A percentile compares a stretch with the other conserved stretches of the same genome.
Evolutionary conservation across 2,888 invertebrate species (phyloP).

Genomic region (Drosophila siamana): DNA sequence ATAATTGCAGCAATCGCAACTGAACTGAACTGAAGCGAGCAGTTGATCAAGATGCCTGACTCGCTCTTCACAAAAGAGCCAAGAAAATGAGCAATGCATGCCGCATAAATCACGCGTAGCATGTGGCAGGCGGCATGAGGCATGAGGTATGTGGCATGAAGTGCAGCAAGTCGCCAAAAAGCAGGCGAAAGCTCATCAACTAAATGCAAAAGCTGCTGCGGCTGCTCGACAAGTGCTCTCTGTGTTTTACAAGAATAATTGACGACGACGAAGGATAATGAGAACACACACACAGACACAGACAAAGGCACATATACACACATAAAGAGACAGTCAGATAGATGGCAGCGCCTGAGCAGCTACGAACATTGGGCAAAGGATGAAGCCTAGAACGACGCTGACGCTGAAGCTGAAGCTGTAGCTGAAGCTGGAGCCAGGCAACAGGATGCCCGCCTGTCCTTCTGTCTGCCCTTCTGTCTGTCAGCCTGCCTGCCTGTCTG

Average conservation of each 20-base stretch:
- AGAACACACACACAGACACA: slow-evolving; percentile 43
- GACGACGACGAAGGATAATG: slow-evolving; percentile 77
- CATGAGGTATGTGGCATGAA: neutral
- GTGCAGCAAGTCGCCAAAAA: slow-evolving; percentile 31
- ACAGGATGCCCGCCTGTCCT: slow-evolving; percentile 29
- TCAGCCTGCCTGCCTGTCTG: slow-evolving; percentile 38
- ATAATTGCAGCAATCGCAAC: slow-evolving; percentile 55
- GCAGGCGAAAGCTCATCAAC: slow-evolving; percentile 66
- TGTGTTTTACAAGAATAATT: slow-evolving; percentile 75
- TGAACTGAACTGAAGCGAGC: slow-evolving; percentile 16
- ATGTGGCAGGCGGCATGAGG: neutral
- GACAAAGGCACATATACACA: slow-evolving; percentile 8
- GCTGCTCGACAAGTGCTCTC: slow-evolving; percentile 55
- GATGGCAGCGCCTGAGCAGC: slow-evolving; percentile 30
- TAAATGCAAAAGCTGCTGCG: slow-evolving; percentile 66
- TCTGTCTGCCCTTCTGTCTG: neutral
- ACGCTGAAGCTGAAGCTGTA: neutral
- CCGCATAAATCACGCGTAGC: slow-evolving; percentile 57
- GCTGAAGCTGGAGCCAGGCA: slow-evolving; percentile 3
- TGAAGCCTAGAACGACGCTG: slow-evolving; percentile 1
- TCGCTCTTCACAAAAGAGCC: slow-evolving; percentile 48
- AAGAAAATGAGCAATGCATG: slow-evolving; percentile 60
- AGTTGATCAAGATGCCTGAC: slow-evolving; percentile 65
- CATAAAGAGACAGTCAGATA: slow-evolving; percentile 10
- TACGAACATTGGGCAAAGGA: neutral